A percentile compares a stretch with the other conserved stretches of the same genome.
These are phyloP conservation scores for Chelonoidis abingdonii DNA, from an alignment of 2,113 vertebrate species.

Conservation along the genomic window DNA sequence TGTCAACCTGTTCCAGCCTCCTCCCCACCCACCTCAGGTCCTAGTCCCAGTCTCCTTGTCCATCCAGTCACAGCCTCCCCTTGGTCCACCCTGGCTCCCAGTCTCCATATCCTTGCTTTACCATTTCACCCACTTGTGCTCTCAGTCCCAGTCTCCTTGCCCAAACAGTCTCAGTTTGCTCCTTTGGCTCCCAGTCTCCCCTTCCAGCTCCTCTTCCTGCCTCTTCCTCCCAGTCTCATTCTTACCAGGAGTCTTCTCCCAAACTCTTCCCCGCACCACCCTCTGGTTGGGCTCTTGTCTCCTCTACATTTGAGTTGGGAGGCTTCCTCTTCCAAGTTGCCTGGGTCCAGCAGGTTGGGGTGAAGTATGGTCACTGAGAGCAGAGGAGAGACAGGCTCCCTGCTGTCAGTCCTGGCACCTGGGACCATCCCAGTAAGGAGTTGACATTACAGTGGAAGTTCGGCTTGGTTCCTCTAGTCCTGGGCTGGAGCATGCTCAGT, in stretches of 20 bases:
- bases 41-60: neutral
- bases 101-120: neutral
- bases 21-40: neutral
- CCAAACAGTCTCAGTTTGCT: neutral
- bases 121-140: neutral
- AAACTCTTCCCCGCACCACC: neutral
- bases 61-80: neutral
- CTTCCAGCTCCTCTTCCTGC: neutral
- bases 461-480: neutral
- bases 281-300: neutral
- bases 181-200: neutral
- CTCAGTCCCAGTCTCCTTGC: rapidly evolving
- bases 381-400: neutral
- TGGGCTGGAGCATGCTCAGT: neutral
- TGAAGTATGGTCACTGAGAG: neutral
- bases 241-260: neutral
- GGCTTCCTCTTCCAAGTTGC: neutral
- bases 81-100: neutral
- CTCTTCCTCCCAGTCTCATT: neutral
- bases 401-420: no score
- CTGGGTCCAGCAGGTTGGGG: neutral
- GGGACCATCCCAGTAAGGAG: neutral
- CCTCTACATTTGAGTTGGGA: neutral
- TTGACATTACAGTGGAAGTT: neutral
- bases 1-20: neutral